These are phyloP conservation scores for Eleutherodactylus coqui DNA, from an alignment of 2,797 vertebrate genomes.

Conservation along the genomic window DNA sequence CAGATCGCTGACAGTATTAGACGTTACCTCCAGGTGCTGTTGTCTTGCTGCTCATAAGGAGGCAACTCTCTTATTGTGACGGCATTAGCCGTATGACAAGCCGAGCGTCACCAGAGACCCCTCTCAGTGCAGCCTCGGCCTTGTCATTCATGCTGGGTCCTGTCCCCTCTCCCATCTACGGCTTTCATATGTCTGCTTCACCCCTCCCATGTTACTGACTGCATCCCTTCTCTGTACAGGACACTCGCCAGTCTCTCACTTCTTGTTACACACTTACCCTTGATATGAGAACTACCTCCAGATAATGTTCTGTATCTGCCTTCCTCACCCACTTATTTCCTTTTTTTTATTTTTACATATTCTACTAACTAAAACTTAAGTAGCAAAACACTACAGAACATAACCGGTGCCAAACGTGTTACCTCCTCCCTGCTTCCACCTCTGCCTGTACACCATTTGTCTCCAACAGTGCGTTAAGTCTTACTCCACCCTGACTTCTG, in stretches of 20 bases:
- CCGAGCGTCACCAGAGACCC: neutral
- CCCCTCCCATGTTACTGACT: neutral
- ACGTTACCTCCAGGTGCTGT: conserved; percentile 22
- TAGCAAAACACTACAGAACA: neutral
- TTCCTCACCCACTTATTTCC: neutral
- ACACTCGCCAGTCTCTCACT: neutral
- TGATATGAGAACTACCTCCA: conserved; percentile 6
- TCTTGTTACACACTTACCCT: neutral
- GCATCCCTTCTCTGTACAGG: neutral
- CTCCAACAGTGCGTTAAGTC: too few species aligned
- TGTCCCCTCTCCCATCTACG: neutral
- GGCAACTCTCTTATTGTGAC: neutral
- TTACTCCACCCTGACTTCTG: too few species aligned
- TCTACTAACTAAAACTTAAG: neutral
- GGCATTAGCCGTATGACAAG: neutral
- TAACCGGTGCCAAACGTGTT: neutral
- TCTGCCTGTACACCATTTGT: neutral
- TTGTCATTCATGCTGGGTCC: neutral
- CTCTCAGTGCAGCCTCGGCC: neutral
- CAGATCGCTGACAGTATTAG: conserved; percentile 45
- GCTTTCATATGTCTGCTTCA: neutral
- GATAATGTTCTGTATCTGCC: conserved; percentile 19
- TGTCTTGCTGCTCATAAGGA: neutral
- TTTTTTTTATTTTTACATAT: too few species aligned
- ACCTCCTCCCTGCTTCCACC: neutral